Conservation (phyloP, 1,140 invertebrate species). For the Drosophila arawakana region DNA sequence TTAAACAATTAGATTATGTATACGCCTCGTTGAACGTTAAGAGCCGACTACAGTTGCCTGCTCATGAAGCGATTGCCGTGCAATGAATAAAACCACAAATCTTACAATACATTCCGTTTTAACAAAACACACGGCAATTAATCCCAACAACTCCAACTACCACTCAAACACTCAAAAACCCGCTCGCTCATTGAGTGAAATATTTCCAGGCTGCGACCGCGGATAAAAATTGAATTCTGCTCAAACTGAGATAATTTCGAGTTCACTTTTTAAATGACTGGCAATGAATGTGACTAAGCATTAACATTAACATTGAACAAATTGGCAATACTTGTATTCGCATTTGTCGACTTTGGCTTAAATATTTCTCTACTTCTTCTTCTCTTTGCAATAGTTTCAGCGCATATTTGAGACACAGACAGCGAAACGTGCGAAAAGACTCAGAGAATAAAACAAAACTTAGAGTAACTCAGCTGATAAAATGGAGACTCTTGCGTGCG, state of each 20-base stretch:
- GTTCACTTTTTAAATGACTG: conserved; percentile 39
- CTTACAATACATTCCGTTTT: conserved; percentile 60
- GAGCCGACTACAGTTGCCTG: conserved; percentile 31
- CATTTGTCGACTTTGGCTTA: conserved; percentile 27
- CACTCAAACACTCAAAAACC: conserved; percentile 61
- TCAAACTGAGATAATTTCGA: conserved; percentile 31
- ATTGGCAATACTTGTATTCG: conserved; percentile 23
- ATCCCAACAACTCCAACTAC: conserved; percentile 43
- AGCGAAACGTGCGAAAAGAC: conserved; percentile 67
- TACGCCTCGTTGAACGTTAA: conserved; percentile 48
- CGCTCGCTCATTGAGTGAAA: conserved; percentile 47
- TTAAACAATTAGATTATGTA: conserved; percentile 54
- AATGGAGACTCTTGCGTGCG: conserved; percentile 49
- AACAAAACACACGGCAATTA: conserved; percentile 49
- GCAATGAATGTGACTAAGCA: conserved; percentile 63
- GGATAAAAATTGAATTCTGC: conserved; percentile 13
- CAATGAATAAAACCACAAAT: conserved; percentile 64
- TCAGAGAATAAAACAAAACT: conserved; percentile 37
- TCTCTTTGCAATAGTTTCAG: conserved; percentile 53
- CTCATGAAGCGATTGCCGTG: conserved; percentile 60
- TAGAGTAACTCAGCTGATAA: conserved; percentile 46
- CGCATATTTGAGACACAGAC: conserved; percentile 53
- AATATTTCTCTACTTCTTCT: conserved; percentile 11
- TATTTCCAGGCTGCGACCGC: conserved; percentile 9
- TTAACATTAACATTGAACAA: conserved; percentile 60